These are phyloP conservation scores for Nibea albiflora DNA, from an alignment of 2,113 vertebrate species.

Conservation along the genomic window DNA sequence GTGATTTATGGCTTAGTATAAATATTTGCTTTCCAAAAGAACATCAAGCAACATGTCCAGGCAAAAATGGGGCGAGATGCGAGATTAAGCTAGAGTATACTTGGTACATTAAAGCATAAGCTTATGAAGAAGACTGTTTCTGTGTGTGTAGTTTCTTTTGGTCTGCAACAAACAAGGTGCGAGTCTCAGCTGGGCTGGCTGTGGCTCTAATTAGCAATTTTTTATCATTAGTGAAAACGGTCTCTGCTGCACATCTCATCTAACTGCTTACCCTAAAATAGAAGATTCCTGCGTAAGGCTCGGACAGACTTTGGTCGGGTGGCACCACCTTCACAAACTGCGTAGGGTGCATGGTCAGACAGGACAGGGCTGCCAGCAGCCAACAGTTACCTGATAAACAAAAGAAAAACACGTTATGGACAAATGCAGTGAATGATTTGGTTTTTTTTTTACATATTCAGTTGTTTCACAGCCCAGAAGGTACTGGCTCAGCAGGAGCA, in stretches of 20 bases:
- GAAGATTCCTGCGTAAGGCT: slow-evolving; percentile 84
- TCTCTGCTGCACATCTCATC: not conserved
- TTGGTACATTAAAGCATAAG: not conserved
- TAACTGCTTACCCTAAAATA: slow-evolving; percentile 78
- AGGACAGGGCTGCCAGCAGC: slow-evolving; percentile 85
- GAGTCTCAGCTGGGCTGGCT: not conserved
- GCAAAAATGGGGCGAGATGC: not conserved
- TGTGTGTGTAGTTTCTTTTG: not conserved
- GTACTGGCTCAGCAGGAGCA: not conserved
- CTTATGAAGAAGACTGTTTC: not conserved
- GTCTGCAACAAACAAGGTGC: slow-evolving; percentile 8
- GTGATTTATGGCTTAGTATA: not conserved
- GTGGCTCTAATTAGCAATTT: not conserved
- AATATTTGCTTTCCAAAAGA: not conserved
- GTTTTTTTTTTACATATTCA: not conserved
- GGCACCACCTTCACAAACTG: slow-evolving; percentile 86
- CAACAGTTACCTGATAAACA: slow-evolving; percentile 84
- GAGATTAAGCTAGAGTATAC: not conserved
- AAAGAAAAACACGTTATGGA: not conserved
- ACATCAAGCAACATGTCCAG: not conserved
- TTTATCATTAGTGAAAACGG: not conserved
- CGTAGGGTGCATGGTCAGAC: slow-evolving; percentile 82
- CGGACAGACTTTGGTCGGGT: slow-evolving; percentile 75
- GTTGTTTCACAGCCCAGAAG: not conserved
- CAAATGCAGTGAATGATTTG: not conserved